Percentiles rank a stretch among this genome's conserved stretches.
Evolutionary conservation across 2,113 vertebrate genomes (phyloP).

Genomic region (Maccullochella peelii): DNA sequence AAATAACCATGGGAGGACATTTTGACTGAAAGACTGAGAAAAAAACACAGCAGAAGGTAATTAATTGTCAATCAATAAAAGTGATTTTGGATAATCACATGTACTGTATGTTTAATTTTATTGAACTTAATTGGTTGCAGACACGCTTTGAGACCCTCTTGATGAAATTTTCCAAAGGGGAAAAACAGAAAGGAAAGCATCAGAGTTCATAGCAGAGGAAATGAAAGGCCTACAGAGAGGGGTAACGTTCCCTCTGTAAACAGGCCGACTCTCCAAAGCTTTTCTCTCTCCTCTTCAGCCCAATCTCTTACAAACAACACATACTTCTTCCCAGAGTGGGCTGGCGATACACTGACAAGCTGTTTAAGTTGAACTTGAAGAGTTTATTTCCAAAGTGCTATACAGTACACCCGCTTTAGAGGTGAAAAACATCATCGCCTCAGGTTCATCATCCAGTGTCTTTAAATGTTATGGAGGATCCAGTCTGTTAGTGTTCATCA

Average conservation of each 20-base stretch:
- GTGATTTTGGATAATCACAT: neutral
- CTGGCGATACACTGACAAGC: slow-evolving; percentile 30
- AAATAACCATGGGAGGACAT: slow-evolving; percentile 30
- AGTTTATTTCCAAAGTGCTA: slow-evolving; percentile 50
- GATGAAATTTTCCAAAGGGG: slow-evolving; percentile 28
- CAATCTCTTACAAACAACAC: slow-evolving; percentile 45
- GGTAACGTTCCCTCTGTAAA: slow-evolving; percentile 50
- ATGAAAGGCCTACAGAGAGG: slow-evolving; percentile 53
- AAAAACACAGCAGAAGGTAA: slow-evolving; percentile 6
- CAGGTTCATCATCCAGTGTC: neutral
- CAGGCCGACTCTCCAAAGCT: slow-evolving; percentile 35
- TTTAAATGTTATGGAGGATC: neutral
- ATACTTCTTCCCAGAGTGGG: slow-evolving; percentile 25
- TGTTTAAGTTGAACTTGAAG: slow-evolving; percentile 38
- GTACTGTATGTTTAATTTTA: neutral
- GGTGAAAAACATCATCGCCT: slow-evolving; percentile 27
- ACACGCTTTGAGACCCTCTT: slow-evolving; percentile 6
- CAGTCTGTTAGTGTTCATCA: neutral
- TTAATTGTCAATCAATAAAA: neutral
- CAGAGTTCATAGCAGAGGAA: slow-evolving; percentile 50
- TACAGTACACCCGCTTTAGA: slow-evolving; percentile 3
- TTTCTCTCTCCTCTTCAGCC: slow-evolving; percentile 24
- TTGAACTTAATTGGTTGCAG: neutral
- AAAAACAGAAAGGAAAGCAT: neutral
- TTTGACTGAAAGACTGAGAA: neutral